phyloP scores from a whole-genome alignment of 2,888 invertebrate species.

The Lepidochitona cinerea region DNA sequence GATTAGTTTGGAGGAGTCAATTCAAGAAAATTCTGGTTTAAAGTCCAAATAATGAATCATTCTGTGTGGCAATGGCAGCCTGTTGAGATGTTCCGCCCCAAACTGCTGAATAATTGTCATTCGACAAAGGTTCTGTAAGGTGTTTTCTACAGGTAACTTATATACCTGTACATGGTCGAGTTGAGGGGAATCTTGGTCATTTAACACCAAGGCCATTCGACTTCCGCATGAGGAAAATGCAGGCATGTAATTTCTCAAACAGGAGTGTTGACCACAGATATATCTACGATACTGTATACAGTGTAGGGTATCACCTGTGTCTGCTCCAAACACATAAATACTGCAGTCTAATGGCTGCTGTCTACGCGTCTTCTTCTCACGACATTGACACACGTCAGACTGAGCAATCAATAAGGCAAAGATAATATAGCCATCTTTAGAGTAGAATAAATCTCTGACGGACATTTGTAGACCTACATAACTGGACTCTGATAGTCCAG shows the following conservation, averaged over 20 bases:
- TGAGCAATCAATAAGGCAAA: conserved; percentile 61
- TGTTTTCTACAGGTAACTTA: conserved; percentile 53
- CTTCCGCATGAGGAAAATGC: conserved; percentile 66
- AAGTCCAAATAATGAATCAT: conserved; percentile 67
- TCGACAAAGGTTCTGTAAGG: conserved; percentile 65
- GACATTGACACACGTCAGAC: conserved; percentile 61
- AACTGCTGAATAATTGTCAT: conserved; percentile 63
- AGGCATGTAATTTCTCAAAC: conserved; percentile 68
- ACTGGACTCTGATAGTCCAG: conserved; percentile 56
- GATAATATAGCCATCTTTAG: conserved; percentile 64
- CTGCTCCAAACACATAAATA: conserved; percentile 66
- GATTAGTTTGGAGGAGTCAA: no score
- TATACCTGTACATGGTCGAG: conserved; percentile 67
- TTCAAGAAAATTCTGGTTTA: conserved; percentile 61
- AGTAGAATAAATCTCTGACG: conserved; percentile 63
- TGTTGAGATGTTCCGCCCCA: conserved; percentile 49
- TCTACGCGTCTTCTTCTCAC: conserved; percentile 63
- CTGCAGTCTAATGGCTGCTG: conserved; percentile 63
- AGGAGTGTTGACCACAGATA: conserved; percentile 65
- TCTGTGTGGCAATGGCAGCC: conserved; percentile 63
- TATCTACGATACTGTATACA: conserved; percentile 68
- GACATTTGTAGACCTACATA: conserved; percentile 54
- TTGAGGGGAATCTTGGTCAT: conserved; percentile 53
- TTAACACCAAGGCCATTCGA: conserved; percentile 67
- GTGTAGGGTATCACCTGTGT: conserved; percentile 63